Evolutionary conservation across 2,113 vertebrate species (phyloP).

Genomic region (Erinaceus europaeus): DNA sequence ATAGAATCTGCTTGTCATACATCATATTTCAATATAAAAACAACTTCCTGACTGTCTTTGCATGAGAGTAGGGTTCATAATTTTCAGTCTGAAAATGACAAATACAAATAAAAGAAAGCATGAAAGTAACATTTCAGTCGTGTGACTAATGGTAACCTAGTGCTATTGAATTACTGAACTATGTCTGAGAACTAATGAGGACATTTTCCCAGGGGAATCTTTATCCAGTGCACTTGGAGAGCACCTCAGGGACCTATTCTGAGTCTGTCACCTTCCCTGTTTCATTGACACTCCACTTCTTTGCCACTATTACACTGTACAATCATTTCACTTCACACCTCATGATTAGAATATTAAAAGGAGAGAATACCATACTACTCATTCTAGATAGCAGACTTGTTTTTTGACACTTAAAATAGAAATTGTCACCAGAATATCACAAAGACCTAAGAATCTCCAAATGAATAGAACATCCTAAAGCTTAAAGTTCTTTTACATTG

Average conservation of each 20-base stretch:
- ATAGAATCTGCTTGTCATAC: conserved; percentile 66
- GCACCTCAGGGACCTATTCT: conserved; percentile 92
- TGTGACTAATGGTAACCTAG: conserved; percentile 93
- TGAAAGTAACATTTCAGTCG: conserved; percentile 86
- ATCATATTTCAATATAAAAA: conserved; percentile 79
- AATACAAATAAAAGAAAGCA: conserved; percentile 86
- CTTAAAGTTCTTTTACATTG: conserved; percentile 76
- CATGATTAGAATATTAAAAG: conserved; percentile 95
- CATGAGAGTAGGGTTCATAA: conserved; percentile 72
- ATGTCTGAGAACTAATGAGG: conserved; percentile 98
- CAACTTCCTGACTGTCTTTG: conserved; percentile 70
- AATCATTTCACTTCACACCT: conserved; percentile 98
- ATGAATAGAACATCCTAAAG: conserved; percentile 74
- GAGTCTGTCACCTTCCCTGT: conserved; percentile 93
- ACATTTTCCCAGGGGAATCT: conserved; percentile 95
- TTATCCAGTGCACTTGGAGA: conserved; percentile 94
- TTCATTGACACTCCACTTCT: conserved; percentile 95
- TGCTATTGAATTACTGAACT: conserved; percentile 97
- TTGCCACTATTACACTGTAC: conserved; percentile 91
- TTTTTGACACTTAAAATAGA: conserved; percentile 89
- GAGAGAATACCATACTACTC: conserved; percentile 82
- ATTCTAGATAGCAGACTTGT: conserved; percentile 82
- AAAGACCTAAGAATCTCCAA: conserved; percentile 79
- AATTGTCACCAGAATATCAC: conserved; percentile 86
- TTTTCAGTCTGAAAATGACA: conserved; percentile 79